Base-by-base conservation (phyloP, 2,797 vertebrate genomes). In the Todus mexicanus region DNA sequence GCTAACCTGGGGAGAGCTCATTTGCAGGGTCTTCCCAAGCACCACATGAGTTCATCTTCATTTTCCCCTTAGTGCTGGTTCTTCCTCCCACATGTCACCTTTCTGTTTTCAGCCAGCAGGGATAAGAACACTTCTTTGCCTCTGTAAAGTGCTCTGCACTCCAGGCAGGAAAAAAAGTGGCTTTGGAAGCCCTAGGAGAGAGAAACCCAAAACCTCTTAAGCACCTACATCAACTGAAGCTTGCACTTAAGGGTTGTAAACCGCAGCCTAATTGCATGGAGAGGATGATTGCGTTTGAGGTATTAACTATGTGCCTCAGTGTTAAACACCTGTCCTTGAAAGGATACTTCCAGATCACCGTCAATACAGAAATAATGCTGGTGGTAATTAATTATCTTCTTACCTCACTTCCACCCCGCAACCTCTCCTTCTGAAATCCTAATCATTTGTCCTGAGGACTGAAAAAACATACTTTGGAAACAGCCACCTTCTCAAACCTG, bases 281-380 rank as follows among this genome's bases (percentile, higher is more conserved):
- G 70, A 75, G 26, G 70, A 69, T 91, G 71, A 90, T 84, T 93
- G 81, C 25, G 16, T 92, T 84, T 77, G 38, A 77, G 48, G 42
- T 38, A 37, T 79, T 88, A 89, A 92, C 35, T 54, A 6, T 23
- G 7, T 76, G 88, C 45, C 68, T 86, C 59, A 10, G 40, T 76
- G 72, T 86, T 76, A 87, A 96, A 90, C 74, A 92, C 70, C 64
- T 88, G 83, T 25, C 81, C 77, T 95, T 93, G 86, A 87, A 92
- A 92, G 53, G 64, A 70, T 66, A 16, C 27, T 86, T 89, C 38
- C 60, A 82, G 56, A 70, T 54, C 54, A 15, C 40, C 27, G 37
- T 31, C 59, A 20, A 21, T 37, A 15, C n/a, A 71, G 71, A 65
- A 94, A 68, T 75, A 60, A 86, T 66, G 35, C 74, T 73, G 76